Conservation (phyloP, 2,113 vertebrate species). For the Noturus placidus region DNA sequence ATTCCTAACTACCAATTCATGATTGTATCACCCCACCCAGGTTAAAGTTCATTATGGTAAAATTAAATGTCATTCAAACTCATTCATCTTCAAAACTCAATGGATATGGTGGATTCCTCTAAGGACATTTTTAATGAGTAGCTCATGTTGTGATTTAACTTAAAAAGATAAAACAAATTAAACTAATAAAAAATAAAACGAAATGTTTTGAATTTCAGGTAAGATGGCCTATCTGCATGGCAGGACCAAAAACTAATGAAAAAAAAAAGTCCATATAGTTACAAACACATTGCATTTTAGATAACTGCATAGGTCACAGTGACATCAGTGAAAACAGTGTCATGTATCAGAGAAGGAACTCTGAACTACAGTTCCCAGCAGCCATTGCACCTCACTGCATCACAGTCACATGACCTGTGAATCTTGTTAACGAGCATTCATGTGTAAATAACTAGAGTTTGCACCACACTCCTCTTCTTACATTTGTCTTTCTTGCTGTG, state of each 20-base stretch:
- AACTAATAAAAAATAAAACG: no score
- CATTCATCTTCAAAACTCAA: neutral
- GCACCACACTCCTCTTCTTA: no score
- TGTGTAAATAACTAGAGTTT: no score
- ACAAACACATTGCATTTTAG: no score
- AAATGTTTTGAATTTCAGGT: neutral
- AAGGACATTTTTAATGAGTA: neutral
- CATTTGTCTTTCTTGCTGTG: no score
- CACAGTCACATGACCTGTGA: no score
- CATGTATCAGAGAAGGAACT: no score
- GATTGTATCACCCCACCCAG: neutral
- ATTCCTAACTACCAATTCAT: neutral
- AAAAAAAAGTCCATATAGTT: neutral
- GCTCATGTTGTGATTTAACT: neutral
- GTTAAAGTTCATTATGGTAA: neutral
- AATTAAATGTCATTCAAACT: neutral
- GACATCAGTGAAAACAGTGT: neutral
- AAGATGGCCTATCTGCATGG: neutral
- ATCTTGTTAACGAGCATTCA: no score
- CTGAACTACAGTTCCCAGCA: no score
- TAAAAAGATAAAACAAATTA: no score
- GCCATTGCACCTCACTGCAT: no score
- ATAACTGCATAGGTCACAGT: no score
- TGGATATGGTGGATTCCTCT: neutral
- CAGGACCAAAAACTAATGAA: neutral